These are phyloP conservation scores for Pteruthius melanotis DNA, from an alignment of 2,113 vertebrate genomes.

Conservation along the genomic window DNA sequence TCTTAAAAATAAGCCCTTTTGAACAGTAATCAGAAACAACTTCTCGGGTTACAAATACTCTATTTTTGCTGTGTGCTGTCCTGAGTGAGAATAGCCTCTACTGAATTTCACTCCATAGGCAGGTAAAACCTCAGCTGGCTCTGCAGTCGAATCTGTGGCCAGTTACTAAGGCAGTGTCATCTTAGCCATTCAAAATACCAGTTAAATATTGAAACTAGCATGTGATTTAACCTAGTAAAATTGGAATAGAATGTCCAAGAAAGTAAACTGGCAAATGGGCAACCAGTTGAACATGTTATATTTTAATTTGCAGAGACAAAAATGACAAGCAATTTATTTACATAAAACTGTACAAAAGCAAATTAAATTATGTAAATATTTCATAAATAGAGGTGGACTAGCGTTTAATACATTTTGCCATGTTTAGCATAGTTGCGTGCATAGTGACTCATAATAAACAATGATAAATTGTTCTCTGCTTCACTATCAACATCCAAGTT, in stretches of 20 bases:
- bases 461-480: conserved; percentile 96
- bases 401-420: conserved; percentile 98
- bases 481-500: conserved; percentile 99
- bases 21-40: background rate
- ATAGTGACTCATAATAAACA: conserved; percentile 99
- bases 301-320: conserved; percentile 99
- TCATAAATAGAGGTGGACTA: conserved; percentile 99
- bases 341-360: conserved; percentile 99
- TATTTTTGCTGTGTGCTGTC: background rate
- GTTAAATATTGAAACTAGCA: background rate
- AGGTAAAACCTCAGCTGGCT: background rate
- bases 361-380: conserved; percentile 99
- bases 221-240: conserved; percentile 19
- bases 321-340: conserved; percentile 99
- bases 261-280: conserved; percentile 65
- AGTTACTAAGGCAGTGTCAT: background rate
- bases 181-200: background rate
- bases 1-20: background rate
- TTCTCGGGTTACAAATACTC: background rate
- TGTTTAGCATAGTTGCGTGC: conserved; percentile 99
- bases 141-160: background rate
- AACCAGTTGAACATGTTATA: conserved; percentile 93
- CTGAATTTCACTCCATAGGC: background rate
- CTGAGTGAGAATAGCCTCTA: background rate
- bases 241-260: conserved; percentile 21